Base-by-base conservation (phyloP, 2,797 vertebrate species). In the Microtus californicus region DNA sequence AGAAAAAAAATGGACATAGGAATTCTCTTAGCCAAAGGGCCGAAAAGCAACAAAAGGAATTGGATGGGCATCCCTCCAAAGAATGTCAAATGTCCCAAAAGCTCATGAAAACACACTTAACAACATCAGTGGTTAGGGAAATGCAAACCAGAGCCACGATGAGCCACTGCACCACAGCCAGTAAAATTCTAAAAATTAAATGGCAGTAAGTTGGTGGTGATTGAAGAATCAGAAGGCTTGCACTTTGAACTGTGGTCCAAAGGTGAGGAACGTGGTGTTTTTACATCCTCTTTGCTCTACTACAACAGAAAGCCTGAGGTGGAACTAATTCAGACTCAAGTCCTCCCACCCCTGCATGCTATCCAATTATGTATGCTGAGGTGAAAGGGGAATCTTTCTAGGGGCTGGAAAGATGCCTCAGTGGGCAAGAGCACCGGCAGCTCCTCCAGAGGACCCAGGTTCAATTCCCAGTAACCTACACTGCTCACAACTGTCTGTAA, bases 91-190 rank as follows among this genome's bases (percentile, higher is more conserved):
- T 67, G 14, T 59, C 54, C 59, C 74, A 51, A 13, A 71, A 51
- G n/a, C 56, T 51, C 13, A 13, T 1, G 5, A 89, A 94, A 85
- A 74, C 5, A 67, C 34, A 31, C 11, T 59, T 14, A 73, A 19
- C 48, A 48, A 19, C 48, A 48, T 59, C 21, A 45, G 40, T 71
- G 67, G 59, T 34, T 27, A 94, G 27, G 40, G 31, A 94, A 89
- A 94, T 78, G 31, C n/a, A 43, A 81, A 74, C 71, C 25, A 89
- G 89, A 94, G 80, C 78, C 43, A 91, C 6, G 56, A 59, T 13
- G 23, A 87, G n/a, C 21, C 37, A 73, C n/a, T n/a, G 80, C 0
- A 59, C 92, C 37, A 51, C 13, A 51, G 9, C 3, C 63, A 89
- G 65, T 48, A 80, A 25, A 25, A 82, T 82, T 73, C 25, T 29